These are phyloP conservation scores for Encarsia formosa DNA, from an alignment of 2,888 invertebrate genomes.

Conservation along the genomic window DNA sequence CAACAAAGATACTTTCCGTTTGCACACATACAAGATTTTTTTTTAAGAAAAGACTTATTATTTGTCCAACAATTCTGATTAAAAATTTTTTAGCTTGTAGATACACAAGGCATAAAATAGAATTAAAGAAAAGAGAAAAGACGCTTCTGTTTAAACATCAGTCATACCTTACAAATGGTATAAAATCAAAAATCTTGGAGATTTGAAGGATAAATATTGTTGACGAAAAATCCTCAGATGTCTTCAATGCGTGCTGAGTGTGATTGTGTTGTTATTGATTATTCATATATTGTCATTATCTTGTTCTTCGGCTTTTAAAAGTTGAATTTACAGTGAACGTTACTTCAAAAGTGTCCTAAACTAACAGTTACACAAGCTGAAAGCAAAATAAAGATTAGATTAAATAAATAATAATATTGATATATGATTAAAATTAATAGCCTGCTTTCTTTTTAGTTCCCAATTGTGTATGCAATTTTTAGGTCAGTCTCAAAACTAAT, in stretches of 20 bases:
- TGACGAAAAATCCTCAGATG: constrained; percentile 70
- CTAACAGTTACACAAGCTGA: constrained; percentile 65
- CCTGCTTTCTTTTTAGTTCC: too few species aligned
- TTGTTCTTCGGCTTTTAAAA: constrained; percentile 45
- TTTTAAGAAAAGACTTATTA: constrained; percentile 3
- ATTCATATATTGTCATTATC: constrained; percentile 43
- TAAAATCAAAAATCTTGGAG: constrained; percentile 44
- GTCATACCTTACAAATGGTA: constrained; percentile 44
- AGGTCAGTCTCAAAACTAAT: too few species aligned
- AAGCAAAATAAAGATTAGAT: constrained; percentile 47
- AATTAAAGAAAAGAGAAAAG: constrained; percentile 34
- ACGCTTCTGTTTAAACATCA: constrained; percentile 44
- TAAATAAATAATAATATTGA: neutral
- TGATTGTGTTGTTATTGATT: constrained; percentile 57
- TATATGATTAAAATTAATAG: neutral
- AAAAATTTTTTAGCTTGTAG: constrained; percentile 16
- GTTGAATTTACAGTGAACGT: constrained; percentile 52
- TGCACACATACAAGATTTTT: constrained; percentile 20
- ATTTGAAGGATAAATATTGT: constrained; percentile 32
- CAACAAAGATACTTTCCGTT: constrained; percentile 41
- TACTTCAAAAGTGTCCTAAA: constrained; percentile 51
- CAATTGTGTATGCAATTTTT: too few species aligned
- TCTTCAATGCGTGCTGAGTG: constrained; percentile 87
- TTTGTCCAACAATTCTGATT: constrained; percentile 18
- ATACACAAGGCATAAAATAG: constrained; percentile 24